These are phyloP conservation scores for Geococcyx californianus DNA, from an alignment of 2,113 vertebrate species.

Conservation along the genomic window DNA sequence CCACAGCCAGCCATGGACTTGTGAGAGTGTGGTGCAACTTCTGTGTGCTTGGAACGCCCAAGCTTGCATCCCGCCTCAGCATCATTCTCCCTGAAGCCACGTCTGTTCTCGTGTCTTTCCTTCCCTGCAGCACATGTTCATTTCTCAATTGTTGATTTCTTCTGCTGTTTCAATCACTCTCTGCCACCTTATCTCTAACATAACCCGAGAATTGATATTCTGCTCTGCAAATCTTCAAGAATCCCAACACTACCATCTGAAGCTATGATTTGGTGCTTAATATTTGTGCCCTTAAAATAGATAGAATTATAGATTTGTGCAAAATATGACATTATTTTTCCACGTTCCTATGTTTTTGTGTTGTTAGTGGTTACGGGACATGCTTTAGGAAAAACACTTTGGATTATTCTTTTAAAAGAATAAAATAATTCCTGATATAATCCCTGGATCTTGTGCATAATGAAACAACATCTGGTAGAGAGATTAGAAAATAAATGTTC, in stretches of 20 bases:
- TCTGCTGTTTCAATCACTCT: background rate
- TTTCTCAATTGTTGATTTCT: background rate
- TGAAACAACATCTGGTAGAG: slow-evolving; percentile 45
- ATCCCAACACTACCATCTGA: background rate
- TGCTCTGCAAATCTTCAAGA: background rate
- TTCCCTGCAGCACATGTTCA: fast-evolving
- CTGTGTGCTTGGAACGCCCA: fast-evolving
- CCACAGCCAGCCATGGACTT: fast-evolving
- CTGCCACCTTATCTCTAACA: background rate
- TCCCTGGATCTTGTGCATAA: slow-evolving; percentile 23
- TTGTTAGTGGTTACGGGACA: slow-evolving; percentile 23
- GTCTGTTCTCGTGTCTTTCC: fast-evolving
- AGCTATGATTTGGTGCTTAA: background rate
- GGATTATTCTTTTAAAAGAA: slow-evolving; percentile 39
- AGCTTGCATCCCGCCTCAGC: background rate
- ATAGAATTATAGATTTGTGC: background rate
- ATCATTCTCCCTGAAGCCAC: background rate
- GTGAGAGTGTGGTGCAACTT: fast-evolving
- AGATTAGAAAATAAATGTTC: slow-evolving; percentile 52
- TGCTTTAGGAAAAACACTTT: slow-evolving; percentile 24
- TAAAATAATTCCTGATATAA: slow-evolving; percentile 57
- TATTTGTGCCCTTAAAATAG: background rate
- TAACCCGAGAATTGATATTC: background rate
- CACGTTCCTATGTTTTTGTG: slow-evolving; percentile 6
- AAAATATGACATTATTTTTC: background rate